Evolutionary conservation across 92 coral and sea anemone species (phyloP), one percentile per base, ranked within the genome.

Genomic region (Virgularia gustaviana): DNA sequence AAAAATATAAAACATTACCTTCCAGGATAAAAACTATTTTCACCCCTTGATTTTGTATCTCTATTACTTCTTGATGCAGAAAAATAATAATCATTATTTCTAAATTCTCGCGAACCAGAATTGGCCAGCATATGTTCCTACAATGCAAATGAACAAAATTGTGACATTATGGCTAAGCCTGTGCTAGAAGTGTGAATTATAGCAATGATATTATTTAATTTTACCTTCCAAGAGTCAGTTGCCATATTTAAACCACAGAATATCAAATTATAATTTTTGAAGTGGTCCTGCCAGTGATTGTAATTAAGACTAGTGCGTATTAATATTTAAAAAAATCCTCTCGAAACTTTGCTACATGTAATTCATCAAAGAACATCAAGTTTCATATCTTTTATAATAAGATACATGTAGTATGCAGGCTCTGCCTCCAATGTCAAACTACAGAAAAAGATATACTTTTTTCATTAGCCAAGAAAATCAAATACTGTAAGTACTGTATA

Each of bases 191-290:
- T 2, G 20, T 45, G 20, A 15, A 45, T 8, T 2, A 54, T 24
- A 54, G 30, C 31, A 54, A 0, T 54, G 9, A 11, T 54, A 18
- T 1, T 24, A 35, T 18, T 18, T 54, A 31, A 54, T 16, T 83
- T 85, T 45, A 84, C 97, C 95, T 79, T 88, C 97, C 97, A 90
- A 79, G 89, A 85, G 44, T 88, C 97, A 9, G 95, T 88, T 74
- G 97, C 87, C 97, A 91, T 91, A 70, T 78, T 86, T 81, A 75
- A 80, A 56, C 58, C 75, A 33, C 58, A 73, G 59, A 57, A 60
- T 58, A 47, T 70, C n/a, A 42, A 30, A 42, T 43, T 66, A 43
- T 66, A 42, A 25, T 43, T n/a, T n/a, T n/a, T n/a, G n/a, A 43
- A 43, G 73, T 66, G 28, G 49, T 28, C 36, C 73, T 66, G 73